phyloP scores from a whole-genome alignment of 2,113 vertebrate genomes.

The Dicrurus megarhynchus region DNA sequence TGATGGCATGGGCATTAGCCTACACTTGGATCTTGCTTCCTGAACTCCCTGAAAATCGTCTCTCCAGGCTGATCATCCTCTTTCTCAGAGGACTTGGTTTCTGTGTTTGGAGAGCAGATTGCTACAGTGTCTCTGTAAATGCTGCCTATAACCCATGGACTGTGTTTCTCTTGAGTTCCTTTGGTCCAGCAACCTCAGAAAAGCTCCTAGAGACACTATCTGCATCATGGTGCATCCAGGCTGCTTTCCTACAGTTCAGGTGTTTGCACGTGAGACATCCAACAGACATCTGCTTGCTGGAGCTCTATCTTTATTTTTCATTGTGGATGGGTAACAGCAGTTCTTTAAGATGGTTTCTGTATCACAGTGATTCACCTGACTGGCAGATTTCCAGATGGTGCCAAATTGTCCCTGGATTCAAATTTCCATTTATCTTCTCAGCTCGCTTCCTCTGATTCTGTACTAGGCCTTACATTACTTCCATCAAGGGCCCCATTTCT shows the following conservation, averaged over 20 bases:
- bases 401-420: background rate
- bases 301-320: background rate
- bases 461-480: background rate
- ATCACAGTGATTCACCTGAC: background rate
- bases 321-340: background rate
- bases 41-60: background rate
- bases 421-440: background rate
- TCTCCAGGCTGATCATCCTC: background rate
- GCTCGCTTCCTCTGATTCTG: background rate
- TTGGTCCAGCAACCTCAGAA: background rate
- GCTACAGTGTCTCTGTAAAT: background rate
- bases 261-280: background rate
- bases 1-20: background rate
- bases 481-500: background rate
- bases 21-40: background rate
- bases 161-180: background rate
- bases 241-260: background rate
- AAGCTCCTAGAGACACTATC: background rate
- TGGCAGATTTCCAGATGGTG: background rate
- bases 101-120: background rate
- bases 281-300: background rate
- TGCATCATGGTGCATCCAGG: background rate
- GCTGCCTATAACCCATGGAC: fast-evolving
- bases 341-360: background rate
- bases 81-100: background rate